phyloP scores from a whole-genome alignment of 2,888 invertebrate species.

The Acanthosepion esculentum region DNA sequence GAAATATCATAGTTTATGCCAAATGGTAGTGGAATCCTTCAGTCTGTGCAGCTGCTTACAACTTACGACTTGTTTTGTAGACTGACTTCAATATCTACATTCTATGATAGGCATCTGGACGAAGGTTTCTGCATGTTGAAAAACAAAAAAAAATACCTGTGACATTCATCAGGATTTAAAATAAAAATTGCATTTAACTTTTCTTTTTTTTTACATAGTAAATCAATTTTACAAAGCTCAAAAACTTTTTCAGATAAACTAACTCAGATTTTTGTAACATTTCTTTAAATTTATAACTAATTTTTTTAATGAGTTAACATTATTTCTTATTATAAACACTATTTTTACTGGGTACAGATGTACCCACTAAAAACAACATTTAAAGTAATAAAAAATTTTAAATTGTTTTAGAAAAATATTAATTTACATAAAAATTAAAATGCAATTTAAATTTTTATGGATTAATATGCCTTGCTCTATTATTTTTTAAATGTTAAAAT shows the following conservation, averaged over 20 bases:
- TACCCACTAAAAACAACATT: too few species aligned
- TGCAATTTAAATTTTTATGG: not conserved
- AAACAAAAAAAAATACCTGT: constrained; percentile 33
- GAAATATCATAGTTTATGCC: not conserved
- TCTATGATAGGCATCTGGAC: constrained; percentile 9
- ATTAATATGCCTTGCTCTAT: not conserved
- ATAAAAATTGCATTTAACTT: not conserved
- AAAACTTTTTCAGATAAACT: not conserved
- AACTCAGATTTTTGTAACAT: not conserved
- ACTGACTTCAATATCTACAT: constrained; percentile 33
- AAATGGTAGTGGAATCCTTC: not conserved
- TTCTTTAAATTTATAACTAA: not conserved
- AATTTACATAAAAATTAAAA: too few species aligned
- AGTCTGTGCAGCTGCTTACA: constrained; percentile 23
- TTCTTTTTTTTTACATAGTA: not conserved
- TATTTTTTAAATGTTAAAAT: not conserved
- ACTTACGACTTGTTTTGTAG: constrained; percentile 13
- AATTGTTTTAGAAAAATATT: too few species aligned
- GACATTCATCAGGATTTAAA: not conserved
- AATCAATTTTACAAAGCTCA: not conserved
- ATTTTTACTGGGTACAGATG: too few species aligned
- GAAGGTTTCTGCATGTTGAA: not conserved
- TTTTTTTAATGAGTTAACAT: too few species aligned
- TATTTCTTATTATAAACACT: too few species aligned
- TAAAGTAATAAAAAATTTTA: too few species aligned